Evolutionary conservation across 2,888 invertebrate genomes (phyloP).

Genomic region (Cataglyphis cursor): DNA sequence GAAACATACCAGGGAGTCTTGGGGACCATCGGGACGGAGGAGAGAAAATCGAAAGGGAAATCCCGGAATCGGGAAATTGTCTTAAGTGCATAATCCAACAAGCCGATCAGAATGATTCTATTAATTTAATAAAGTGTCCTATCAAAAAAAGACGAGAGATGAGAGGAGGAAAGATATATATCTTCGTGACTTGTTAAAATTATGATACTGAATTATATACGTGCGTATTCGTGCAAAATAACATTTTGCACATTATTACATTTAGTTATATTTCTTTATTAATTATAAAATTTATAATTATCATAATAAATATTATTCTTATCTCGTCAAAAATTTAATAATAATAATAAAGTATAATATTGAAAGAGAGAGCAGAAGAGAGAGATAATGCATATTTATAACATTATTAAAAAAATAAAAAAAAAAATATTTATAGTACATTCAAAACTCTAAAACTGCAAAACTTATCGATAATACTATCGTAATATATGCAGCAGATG

Average conservation of each 20-base stretch:
- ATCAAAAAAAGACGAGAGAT: background rate
- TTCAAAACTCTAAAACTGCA: background rate
- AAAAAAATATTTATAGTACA: slow-evolving; percentile 26
- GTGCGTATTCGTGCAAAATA: background rate
- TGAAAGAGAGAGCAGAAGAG: background rate
- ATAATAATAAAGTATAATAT: background rate
- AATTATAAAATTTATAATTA: background rate
- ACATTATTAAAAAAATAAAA: background rate
- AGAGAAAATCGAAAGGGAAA: slow-evolving; percentile 40
- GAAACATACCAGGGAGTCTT: slow-evolving; percentile 69
- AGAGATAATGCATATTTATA: background rate
- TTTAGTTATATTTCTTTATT: background rate
- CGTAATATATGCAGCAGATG: slow-evolving; percentile 62
- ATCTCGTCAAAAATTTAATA: background rate
- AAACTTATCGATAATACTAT: background rate
- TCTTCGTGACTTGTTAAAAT: background rate
- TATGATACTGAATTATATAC: background rate
- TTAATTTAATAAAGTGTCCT: slow-evolving; percentile 47
- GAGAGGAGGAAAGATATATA: background rate
- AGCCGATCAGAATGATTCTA: slow-evolving; percentile 56
- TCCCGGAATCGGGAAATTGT: slow-evolving; percentile 48
- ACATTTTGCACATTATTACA: background rate
- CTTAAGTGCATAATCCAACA: slow-evolving; percentile 64
- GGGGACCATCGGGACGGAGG: slow-evolving; percentile 50
- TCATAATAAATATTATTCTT: background rate